These are phyloP conservation scores for Tortricodes alternella DNA, from an alignment of 2,888 invertebrate species.

Conservation along the genomic window DNA sequence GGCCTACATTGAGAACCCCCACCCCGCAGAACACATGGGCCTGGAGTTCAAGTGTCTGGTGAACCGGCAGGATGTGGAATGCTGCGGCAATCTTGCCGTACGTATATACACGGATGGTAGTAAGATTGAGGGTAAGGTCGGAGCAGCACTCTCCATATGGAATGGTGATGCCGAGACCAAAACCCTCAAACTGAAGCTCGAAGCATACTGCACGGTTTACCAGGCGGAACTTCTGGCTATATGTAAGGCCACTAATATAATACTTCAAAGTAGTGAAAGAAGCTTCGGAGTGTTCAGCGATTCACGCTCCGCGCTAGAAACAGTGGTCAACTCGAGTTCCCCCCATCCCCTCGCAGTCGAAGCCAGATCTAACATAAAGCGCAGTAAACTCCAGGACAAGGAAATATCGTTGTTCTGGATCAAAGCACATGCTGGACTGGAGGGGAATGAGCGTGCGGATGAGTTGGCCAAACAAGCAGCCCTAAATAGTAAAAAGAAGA, in stretches of 20 bases:
- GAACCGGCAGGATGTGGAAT: not conserved
- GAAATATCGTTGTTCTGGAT: not conserved
- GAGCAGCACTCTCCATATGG: not conserved
- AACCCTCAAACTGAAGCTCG: not conserved
- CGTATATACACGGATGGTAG: not conserved
- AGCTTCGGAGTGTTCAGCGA: not conserved
- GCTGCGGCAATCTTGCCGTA: too few species aligned
- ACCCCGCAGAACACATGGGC: not conserved
- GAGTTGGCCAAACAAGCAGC: too few species aligned
- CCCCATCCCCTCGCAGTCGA: not conserved
- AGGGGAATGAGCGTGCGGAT: too few species aligned
- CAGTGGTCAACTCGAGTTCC: not conserved
- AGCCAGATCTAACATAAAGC: not conserved
- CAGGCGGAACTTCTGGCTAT: not conserved
- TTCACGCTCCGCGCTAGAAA: not conserved
- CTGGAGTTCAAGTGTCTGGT: rapidly evolving
- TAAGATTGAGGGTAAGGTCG: not conserved
- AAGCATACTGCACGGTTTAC: not conserved
- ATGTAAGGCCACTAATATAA: not conserved
- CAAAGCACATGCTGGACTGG: not conserved
- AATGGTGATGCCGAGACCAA: not conserved
- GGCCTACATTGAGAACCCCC: not conserved
- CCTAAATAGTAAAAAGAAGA: too few species aligned
- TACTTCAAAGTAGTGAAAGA: not conserved
- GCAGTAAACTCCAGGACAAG: not conserved